Base-by-base conservation (phyloP, 2,888 invertebrate genomes). In the Theretra japonica region DNA sequence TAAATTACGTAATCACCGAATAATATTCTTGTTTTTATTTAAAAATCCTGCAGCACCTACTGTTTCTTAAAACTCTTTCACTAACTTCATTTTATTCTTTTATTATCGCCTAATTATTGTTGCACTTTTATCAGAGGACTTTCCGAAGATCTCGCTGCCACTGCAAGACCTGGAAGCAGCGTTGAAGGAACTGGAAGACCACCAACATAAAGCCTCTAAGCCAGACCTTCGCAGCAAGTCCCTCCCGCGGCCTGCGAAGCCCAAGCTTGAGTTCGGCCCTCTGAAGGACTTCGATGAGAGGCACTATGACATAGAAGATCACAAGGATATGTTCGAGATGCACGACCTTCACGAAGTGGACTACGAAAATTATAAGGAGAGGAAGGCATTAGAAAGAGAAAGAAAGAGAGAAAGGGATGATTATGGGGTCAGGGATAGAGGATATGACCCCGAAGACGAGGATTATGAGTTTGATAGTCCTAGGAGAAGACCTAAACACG, bases 301-400 rank as follows among this genome's bases (percentile, higher is more conserved):
- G 69, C 79, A 86, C 72, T 86, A 86, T 75, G 85, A 93, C 72
- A 69, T 85, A 56, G 86, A 93, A 0, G 90, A 91, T 0, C 83
- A 89, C 33, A 89, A 86, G n/a, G 95, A 95, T 57, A 84, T 87
- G 73, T 87, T 85, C 41, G 92, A 93, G 75, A 93, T 93, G 92
- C 93, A 92, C 30, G 93, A 94, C 72, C 82, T 94, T 0, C 86
- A 88, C 53, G 93, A 93, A 7, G 93, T 94, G 0, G 94, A 94
- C 65, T 92, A 88, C 72, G 93, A 93, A 71, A 94, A 93, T 56
- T 95, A 95, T 74, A 92, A 93, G 53, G 95, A 96, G 82, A 92
- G 79, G 80, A 93, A 86, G 75, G 83, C 92, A 62, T 78, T 90
- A 71, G 90, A 91, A 74, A 88, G 83, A 69, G 85, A 86, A 68